Conservation (phyloP, 2,797 vertebrate species). For the Pseudotriccus pelzelni region DNA sequence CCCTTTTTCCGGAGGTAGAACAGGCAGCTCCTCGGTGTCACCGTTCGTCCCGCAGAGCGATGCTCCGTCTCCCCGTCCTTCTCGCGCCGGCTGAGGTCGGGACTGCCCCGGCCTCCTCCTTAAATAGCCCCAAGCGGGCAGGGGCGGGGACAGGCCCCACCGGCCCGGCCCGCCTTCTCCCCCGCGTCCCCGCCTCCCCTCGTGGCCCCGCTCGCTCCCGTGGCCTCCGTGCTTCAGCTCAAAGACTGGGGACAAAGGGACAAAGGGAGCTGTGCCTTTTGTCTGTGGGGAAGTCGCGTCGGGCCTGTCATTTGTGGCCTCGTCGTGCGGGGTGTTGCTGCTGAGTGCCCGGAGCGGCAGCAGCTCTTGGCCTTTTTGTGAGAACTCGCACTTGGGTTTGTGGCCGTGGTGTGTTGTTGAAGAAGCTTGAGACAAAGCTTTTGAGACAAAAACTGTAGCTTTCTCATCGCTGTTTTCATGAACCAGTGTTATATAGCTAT, state of each 20-base stretch:
- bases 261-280: fast-evolving
- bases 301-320: fast-evolving
- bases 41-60: background rate
- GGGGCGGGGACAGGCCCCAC: background rate
- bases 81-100: no score
- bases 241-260: fast-evolving
- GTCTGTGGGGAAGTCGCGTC: background rate
- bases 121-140: background rate
- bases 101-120: background rate
- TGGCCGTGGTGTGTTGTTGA: background rate
- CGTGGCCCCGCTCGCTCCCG: fast-evolving
- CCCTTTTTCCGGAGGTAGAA: fast-evolving
- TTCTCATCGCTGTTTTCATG: background rate
- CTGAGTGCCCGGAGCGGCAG: fast-evolving
- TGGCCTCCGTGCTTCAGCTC: fast-evolving
- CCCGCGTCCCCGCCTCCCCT: fast-evolving
- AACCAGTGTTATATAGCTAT: fast-evolving
- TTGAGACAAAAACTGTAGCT: background rate
- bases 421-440: background rate
- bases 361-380: background rate
- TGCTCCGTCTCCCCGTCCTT: fast-evolving
- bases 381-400: background rate
- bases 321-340: background rate
- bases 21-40: fast-evolving
- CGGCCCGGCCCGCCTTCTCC: background rate